These are phyloP conservation scores for Leucosticte australis DNA, from an alignment of 2,113 vertebrate genomes.

Conservation along the genomic window DNA sequence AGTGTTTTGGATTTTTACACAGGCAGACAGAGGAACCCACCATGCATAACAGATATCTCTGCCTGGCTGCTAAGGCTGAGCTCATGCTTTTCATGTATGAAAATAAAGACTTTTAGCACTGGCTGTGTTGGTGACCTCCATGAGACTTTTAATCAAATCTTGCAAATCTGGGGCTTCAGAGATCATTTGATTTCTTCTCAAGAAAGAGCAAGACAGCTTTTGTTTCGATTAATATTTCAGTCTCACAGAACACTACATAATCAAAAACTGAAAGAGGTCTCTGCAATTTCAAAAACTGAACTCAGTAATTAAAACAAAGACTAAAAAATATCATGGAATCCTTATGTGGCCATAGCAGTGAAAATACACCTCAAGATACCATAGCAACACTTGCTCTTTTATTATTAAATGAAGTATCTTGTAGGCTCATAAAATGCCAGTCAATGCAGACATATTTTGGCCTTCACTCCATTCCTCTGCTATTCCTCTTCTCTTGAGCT, in stretches of 20 bases:
- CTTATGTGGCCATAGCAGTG: neutral
- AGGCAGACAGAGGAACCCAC: neutral
- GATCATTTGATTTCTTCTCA: conserved; percentile 41
- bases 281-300: conserved; percentile 17
- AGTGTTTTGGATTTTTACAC: neutral
- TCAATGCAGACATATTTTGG: neutral
- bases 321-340: conserved; percentile 53
- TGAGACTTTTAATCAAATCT: conserved; percentile 59
- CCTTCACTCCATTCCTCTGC: neutral
- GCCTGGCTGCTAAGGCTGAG: neutral
- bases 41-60: neutral
- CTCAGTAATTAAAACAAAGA: conserved; percentile 55
- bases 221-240: conserved; percentile 66
- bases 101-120: neutral
- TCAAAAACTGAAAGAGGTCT: conserved; percentile 1
- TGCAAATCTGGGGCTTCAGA: neutral
- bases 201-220: conserved; percentile 24
- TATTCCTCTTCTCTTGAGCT: neutral
- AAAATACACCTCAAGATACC: conserved; percentile 20
- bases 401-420: conserved; percentile 41
- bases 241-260: conserved; percentile 36
- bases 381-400: conserved; percentile 33
- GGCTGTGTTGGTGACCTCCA: neutral
- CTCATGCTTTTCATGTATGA: neutral
- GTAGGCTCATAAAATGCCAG: conserved; percentile 34